phyloP scores from a whole-genome alignment of 2,797 vertebrate species.

The Enteromius thamalakanensis region DNA sequence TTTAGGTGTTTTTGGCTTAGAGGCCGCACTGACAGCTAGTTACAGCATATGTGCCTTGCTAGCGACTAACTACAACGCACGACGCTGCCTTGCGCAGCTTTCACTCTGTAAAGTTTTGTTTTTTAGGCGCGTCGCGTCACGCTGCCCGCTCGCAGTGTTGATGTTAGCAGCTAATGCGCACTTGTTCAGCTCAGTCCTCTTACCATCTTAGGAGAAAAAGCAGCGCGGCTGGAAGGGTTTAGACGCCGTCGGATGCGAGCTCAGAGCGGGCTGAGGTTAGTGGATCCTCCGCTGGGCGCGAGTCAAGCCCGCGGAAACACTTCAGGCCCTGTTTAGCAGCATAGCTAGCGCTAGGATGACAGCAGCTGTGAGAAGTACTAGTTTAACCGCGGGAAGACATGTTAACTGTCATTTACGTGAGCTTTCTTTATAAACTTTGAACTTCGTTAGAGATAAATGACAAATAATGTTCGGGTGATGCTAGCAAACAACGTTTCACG shows the following conservation, averaged over 20 bases:
- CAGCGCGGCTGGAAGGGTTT: background rate
- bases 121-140: background rate
- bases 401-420: background rate
- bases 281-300: background rate
- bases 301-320: background rate
- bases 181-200: background rate
- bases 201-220: background rate
- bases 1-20: background rate
- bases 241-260: background rate
- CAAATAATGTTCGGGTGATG: background rate
- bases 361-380: background rate
- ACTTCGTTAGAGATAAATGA: background rate
- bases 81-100: background rate
- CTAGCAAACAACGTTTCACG: background rate
- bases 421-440: background rate
- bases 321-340: conserved; percentile 27
- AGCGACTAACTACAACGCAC: background rate
- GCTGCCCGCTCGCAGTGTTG: background rate
- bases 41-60: background rate
- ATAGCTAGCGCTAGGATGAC: conserved; percentile 11
- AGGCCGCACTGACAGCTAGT: conserved; percentile 44
- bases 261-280: background rate
- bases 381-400: background rate
- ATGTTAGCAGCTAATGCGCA: conserved; percentile 2
- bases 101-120: background rate